Evolutionary conservation across 2,888 invertebrate genomes (phyloP), one percentile per base, ranked within the genome.

Genomic region (Frankliniella intonsa): DNA sequence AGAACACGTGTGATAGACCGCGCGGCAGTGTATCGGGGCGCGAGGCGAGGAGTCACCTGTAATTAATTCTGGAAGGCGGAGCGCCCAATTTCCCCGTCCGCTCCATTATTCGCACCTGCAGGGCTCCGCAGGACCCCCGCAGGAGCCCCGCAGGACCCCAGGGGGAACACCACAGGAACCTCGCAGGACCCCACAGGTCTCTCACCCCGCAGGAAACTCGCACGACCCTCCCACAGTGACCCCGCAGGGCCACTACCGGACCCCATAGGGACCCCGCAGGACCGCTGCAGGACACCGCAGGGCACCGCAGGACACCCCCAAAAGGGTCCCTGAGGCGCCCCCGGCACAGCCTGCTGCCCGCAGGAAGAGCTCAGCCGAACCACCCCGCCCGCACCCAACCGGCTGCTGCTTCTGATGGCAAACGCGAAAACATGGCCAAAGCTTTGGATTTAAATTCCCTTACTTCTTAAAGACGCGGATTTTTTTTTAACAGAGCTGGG

Each of bases 21-120:
- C 9, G 22, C n/a, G 69, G 69, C 11, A 38, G 38, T 5, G 38
- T 38, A 38, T 38, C 38, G 38, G 5, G 38, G 3, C 5, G 38
- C 5, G 38, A 2, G 38, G 38, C n/a, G 69, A 25, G 25, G 69
- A 3, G 22, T 76, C 10, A 25, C 69, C 22, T 25, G 22, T 76
- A 76, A 76, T 76, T 76, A 76, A 76, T 76, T 76, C 69, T 38
- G n/a, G n/a, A n/a, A n/a, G n/a, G n/a, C n/a, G n/a, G n/a, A n/a
- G n/a, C n/a, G n/a, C n/a, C n/a, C n/a, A n/a, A n/a, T n/a, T n/a
- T n/a, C n/a, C n/a, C n/a, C n/a, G n/a, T n/a, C n/a, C n/a, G n/a
- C n/a, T n/a, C 55, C 14, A 55, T 55, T 55, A 55, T 14, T 55
- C 14, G 17, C 55, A 14, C 55, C 55, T 17, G 55, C 55, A 14